A percentile compares a stretch with the other conserved stretches of the same genome.
These are phyloP conservation scores for Latrodectus hesperus DNA, from an alignment of 2,888 invertebrate genomes.

Conservation along the genomic window DNA sequence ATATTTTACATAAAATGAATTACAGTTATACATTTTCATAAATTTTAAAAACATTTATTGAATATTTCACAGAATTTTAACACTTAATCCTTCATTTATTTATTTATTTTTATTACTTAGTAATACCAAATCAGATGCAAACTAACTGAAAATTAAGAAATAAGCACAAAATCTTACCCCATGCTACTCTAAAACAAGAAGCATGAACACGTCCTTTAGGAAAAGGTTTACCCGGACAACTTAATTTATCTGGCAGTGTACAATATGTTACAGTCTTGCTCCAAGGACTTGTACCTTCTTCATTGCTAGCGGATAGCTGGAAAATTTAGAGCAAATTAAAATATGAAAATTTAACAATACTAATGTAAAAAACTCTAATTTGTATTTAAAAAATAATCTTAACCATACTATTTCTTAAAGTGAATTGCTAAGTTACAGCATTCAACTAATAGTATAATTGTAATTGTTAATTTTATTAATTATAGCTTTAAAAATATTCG, in stretches of 20 bases:
- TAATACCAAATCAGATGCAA: not conserved
- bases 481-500: too few species aligned
- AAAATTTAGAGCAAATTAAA: conserved; percentile 58
- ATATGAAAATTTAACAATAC: not conserved
- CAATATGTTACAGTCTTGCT: conserved; percentile 85
- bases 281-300: conserved; percentile 88
- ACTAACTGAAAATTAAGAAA: not conserved
- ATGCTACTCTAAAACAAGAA: conserved; percentile 85
- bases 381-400: not conserved
- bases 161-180: conserved; percentile 77
- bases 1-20: too few species aligned
- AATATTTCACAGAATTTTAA: too few species aligned
- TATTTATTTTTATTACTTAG: too few species aligned
- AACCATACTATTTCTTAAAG: not conserved
- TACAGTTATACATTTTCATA: too few species aligned
- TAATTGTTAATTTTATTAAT: too few species aligned
- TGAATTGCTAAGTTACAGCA: not conserved
- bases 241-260: conserved; percentile 87
- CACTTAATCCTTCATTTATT: too few species aligned
- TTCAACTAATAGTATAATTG: too few species aligned
- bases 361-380: not conserved
- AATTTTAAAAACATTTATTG: too few species aligned
- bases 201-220: conserved; percentile 89
- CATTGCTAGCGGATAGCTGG: conserved; percentile 86
- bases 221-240: conserved; percentile 84